Evolutionary conservation across 1,140 invertebrate genomes (phyloP), one percentile per base, ranked within the genome.

Genomic region (Gerris buenoi): DNA sequence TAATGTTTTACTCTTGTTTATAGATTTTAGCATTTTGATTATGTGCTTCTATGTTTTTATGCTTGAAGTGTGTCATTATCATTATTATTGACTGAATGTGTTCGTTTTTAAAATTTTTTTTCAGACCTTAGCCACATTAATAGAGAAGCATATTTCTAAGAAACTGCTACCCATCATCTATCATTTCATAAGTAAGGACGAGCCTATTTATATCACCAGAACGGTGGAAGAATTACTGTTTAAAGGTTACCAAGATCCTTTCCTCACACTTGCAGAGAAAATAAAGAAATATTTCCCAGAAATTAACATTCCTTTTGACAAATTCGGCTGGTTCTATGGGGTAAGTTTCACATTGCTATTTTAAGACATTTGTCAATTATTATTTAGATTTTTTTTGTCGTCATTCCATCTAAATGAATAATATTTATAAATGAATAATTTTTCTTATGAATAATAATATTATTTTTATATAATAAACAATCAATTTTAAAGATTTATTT

Each of bases 311-410:
- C 83, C 87, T 1, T 82, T 82, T 0, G 84, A 84, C 73, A 83
- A 80, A 72, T 90, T 91, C 75, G 89, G 87, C 27, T 86, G 88
- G 82, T 90, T 91, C 77, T 90, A 89, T 75, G 82, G 81, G 76
- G 88, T 90, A 80, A 77, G 80, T 66, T 18, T 46, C 18, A n/a
- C n/a, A n/a, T n/a, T n/a, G n/a, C n/a, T 65, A 65, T n/a, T 46
- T 65, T 65, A 5, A 63, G 25, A 2, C 25, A 63, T 56, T 56
- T 14, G n/a, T 56, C n/a, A 56, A 56, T 13, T 14, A 56, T 56
- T 56, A 56, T 14, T 56, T 56, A 56, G 13, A 14, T 13, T 56
- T 14, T 56, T 56, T 13, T 56, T 14, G 13, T 56, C n/a, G n/a
- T 56, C n/a, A 56, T 56, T 14, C 13, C 13, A 13, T 14, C n/a